These are phyloP conservation scores for Ictalurus furcatus DNA, from an alignment of 2,113 vertebrate species.

Conservation along the genomic window DNA sequence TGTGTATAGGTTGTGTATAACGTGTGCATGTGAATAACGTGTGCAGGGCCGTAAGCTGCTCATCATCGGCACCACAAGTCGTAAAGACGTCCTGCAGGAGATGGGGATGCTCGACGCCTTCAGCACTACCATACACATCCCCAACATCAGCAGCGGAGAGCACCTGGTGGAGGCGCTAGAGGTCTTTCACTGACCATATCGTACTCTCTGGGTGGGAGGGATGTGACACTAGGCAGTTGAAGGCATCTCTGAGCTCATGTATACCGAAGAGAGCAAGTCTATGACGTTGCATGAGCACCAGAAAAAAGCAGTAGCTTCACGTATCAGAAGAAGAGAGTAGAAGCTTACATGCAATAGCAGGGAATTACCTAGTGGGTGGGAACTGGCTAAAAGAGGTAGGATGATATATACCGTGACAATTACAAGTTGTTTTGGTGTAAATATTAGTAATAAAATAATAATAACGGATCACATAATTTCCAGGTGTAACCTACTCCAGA, in stretches of 20 bases:
- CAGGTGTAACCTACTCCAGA: neutral
- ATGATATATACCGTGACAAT: neutral
- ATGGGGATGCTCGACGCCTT: slow-evolving; percentile 99
- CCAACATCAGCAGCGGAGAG: slow-evolving; percentile 90
- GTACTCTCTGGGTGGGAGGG: neutral
- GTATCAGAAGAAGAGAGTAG: neutral
- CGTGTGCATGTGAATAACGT: neutral
- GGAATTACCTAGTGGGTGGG: neutral
- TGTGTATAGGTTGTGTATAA: neutral
- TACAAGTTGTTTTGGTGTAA: neutral
- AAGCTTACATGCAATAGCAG: neutral
- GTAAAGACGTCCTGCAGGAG: slow-evolving; percentile 96
- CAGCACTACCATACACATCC: slow-evolving; percentile 93
- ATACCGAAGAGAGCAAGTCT: neutral
- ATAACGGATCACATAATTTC: neutral
- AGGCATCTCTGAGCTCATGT: neutral
- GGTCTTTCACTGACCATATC: slow-evolving; percentile 51
- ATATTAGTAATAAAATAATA: neutral
- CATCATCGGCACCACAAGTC: slow-evolving; percentile 96
- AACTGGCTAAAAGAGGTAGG: neutral
- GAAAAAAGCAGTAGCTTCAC: neutral
- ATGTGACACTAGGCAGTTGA: neutral
- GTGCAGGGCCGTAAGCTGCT: slow-evolving; percentile 91
- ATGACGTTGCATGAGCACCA: neutral
- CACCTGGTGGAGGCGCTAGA: slow-evolving; percentile 94